Percentiles rank a stretch among this genome's conserved stretches.
These are phyloP conservation scores for Rutilus rutilus DNA, from an alignment of 2,113 vertebrate species.

Conservation along the genomic window DNA sequence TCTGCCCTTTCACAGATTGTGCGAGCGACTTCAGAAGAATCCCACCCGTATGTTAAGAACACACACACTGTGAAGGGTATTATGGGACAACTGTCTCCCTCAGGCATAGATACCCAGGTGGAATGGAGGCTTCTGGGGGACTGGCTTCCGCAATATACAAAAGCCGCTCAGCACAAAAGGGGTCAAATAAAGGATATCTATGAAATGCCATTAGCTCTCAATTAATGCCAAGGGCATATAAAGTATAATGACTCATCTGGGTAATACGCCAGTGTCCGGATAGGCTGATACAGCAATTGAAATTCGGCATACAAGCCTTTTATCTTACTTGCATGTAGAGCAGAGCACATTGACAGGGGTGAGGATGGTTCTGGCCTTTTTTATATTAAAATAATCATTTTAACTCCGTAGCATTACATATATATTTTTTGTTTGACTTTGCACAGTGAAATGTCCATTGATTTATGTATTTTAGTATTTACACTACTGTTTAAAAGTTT, in stretches of 20 bases:
- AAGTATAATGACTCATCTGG: slow-evolving; percentile 49
- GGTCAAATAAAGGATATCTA: slow-evolving; percentile 59
- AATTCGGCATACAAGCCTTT: background rate
- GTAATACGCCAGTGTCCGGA: slow-evolving; percentile 2
- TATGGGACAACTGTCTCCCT: slow-evolving; percentile 64
- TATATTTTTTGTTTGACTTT: background rate
- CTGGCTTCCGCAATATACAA: slow-evolving; percentile 53
- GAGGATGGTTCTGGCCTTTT: background rate
- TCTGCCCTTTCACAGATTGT: slow-evolving; percentile 25
- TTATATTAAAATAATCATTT: background rate
- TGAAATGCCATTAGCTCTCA: slow-evolving; percentile 52
- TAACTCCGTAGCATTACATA: background rate
- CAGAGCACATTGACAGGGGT: background rate
- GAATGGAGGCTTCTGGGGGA: slow-evolving; percentile 67
- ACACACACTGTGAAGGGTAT: slow-evolving; percentile 44
- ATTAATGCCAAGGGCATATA: slow-evolving; percentile 58
- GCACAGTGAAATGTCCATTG: background rate
- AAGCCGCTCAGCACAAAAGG: slow-evolving; percentile 16
- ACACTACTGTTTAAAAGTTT: background rate
- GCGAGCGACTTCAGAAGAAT: slow-evolving; percentile 35
- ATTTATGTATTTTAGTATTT: background rate
- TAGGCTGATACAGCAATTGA: slow-evolving; percentile 42
- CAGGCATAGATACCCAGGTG: slow-evolving; percentile 67
- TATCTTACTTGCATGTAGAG: slow-evolving; percentile 27
- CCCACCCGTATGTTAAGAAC: slow-evolving; percentile 16